Evolutionary conservation across 2,113 vertebrate genomes (phyloP), one percentile per base, ranked within the genome.

Genomic region (Takifugu bimaculatus): DNA sequence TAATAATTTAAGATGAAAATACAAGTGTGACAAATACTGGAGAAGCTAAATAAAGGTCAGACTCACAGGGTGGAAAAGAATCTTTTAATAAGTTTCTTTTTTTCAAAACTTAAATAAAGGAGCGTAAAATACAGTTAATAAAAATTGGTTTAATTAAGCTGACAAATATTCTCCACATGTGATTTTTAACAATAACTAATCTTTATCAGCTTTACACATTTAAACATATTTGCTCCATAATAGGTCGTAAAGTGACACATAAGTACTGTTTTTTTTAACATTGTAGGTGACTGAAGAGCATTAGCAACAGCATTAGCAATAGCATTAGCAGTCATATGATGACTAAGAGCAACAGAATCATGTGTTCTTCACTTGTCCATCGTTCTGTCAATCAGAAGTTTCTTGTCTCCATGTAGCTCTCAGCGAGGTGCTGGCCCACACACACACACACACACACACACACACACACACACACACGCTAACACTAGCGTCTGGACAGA

Each of bases 401-500:
- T 66, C 51, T 52, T 55, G 20, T 64, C 59, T 51, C 25, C 45
- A 35, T 6, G 52, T 52, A 42, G 68, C 35, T 50, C 2, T 42
- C 50, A 35, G n/a, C 0, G 13, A 12, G 44, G 50, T 0, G 47
- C 52, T 74, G 2, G 4, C 52, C 68, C 27, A 11, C 0, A 14
- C 48, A 28, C 9, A 1, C 50, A 4, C 47, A 49, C 29, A 32
- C 29, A 32, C 29, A 32, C 29, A 32, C 29, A 2, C 49, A n/a
- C 51, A 27, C 26, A 20, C 27, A 28, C 54, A 49, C 50, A 49
- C 57, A 51, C 55, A 71, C 60, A 43, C 57, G 50, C 11, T 91
- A 92, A 43, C 57, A 50, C 11, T 91, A 92, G 71, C 90, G 90
- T 44, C 76, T 87, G 70, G 90, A 90, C 85, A 90, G 75, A 76